Evolutionary conservation across 1,140 invertebrate species (phyloP).

Genomic region (Pogonomyrmex californicus): DNA sequence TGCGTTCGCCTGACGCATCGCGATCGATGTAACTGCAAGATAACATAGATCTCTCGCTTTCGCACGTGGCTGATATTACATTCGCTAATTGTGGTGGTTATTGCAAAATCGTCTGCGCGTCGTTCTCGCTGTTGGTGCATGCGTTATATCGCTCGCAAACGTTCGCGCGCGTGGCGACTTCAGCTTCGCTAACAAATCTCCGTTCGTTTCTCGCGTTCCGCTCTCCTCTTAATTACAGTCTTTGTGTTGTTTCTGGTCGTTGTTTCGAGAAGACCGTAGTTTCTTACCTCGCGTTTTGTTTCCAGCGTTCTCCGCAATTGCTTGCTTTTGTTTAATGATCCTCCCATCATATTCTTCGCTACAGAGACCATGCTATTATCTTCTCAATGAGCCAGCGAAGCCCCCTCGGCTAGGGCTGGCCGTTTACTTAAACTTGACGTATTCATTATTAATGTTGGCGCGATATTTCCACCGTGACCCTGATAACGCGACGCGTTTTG

Average conservation of each 20-base stretch:
- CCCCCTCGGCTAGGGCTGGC: not conserved
- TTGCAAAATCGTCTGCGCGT: conserved; percentile 1
- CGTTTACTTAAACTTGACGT: conserved; percentile 49
- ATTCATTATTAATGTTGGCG: conserved; percentile 54
- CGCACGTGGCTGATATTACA: not conserved
- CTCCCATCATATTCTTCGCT: conserved; percentile 59
- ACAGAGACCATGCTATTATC: conserved; percentile 45
- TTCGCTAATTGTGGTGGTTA: not conserved
- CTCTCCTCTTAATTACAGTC: conserved; percentile 54
- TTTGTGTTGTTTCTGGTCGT: conserved; percentile 62
- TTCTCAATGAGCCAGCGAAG: conserved; percentile 41
- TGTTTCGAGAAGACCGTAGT: conserved; percentile 48
- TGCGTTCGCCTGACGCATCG: not conserved
- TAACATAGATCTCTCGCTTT: conserved; percentile 7
- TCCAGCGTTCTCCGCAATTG: conserved; percentile 17
- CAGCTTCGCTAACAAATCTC: conserved; percentile 59
- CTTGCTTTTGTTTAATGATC: conserved; percentile 61
- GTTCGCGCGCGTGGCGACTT: not conserved
- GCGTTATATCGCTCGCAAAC: not conserved
- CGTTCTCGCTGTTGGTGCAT: not conserved
- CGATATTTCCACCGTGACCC: conserved; percentile 39
- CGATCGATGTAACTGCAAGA: not conserved
- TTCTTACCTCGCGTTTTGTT: conserved; percentile 59
- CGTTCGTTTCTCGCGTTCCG: conserved; percentile 26
- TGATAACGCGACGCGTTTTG: conserved; percentile 14